Base-by-base conservation (phyloP, 1,140 invertebrate genomes). In the Psix sp. region DNA sequence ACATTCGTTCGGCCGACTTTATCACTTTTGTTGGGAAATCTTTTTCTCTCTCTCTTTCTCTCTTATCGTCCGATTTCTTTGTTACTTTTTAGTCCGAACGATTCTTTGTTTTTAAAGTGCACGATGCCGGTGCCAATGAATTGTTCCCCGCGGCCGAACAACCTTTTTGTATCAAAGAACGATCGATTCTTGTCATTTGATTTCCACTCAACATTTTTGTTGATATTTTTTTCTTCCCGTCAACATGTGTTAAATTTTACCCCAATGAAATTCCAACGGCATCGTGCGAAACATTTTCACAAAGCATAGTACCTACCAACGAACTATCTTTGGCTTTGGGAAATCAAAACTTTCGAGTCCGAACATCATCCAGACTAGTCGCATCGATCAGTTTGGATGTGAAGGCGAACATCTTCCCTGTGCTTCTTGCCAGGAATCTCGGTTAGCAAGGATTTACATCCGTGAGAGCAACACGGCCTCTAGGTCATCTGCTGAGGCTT, bases 101-200 rank as follows among this genome's bases (percentile, higher is more conserved):
- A 16, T 11, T 48, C 18, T 35, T 18, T 17, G 17, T 16, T 20
- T 49, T 36, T 49, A 36, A 49, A 20, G 14, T 49, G 45, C 45
- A 49, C 17, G 45, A 10, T 39, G 49, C 35, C 49, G 36, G 40
- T 7, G 33, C 36, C 33, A 16, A 57, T 57, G 54, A 35, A 48
- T 45, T 57, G n/a, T 46, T 15, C 6, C 15, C 20, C 18, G 26
- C 26, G 40, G 40, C 54, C 33, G 42, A 57, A 45, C 20, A 24
- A 24, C 9, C 9, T 24, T 36, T 24, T 11, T 13, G n/a, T 13
- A 35, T 35, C 4, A 52, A 24, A 36, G 31, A 13, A 26, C 39
- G 15, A 38, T 38, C n/a, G 11, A 14, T 24, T 51, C 48, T n/a
- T n/a, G n/a, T n/a, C n/a, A n/a, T n/a, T n/a, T n/a, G n/a, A n/a